phyloP scores from a whole-genome alignment of 1,140 invertebrate species.

The Aphis craccivora region DNA sequence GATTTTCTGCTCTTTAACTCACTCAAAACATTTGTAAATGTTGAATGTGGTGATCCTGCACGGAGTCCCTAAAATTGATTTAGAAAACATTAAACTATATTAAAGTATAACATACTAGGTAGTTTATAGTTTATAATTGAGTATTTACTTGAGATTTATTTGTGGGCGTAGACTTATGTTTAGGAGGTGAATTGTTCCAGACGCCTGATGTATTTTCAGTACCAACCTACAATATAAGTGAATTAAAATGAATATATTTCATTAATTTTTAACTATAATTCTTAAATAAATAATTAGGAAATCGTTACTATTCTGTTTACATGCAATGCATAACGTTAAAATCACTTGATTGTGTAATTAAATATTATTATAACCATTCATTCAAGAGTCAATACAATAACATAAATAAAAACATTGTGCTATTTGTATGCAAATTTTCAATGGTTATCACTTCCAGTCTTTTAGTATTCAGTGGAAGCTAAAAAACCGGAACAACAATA shows the following conservation, averaged over 20 bases:
- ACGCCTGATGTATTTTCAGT: constrained; percentile 56
- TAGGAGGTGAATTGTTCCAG: constrained; percentile 52
- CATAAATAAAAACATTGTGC: not conserved
- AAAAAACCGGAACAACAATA: not conserved
- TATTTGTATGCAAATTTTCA: not conserved
- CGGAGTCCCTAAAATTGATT: constrained; percentile 53
- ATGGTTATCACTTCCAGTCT: not conserved
- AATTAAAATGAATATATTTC: not conserved
- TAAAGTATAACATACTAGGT: not conserved
- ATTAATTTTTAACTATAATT: not conserved
- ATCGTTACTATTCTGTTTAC: not conserved
- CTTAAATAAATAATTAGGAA: not conserved
- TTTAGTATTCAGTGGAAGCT: not conserved
- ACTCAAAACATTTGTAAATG: constrained; percentile 69
- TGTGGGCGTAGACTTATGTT: constrained; percentile 62
- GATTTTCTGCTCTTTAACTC: constrained; percentile 67
- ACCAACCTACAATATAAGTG: constrained; percentile 5
- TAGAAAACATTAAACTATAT: not conserved
- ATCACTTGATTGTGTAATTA: not conserved
- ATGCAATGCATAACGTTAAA: not conserved
- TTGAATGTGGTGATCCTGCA: constrained; percentile 65
- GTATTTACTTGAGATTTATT: constrained; percentile 65
- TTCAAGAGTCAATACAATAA: not conserved
- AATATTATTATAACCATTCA: not conserved
- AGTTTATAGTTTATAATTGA: not conserved